Evolutionary conservation across 92 coral and sea anemone genomes (phyloP), one percentile per base, ranked within the genome.

Genomic region (Epizoanthus ramosus): DNA sequence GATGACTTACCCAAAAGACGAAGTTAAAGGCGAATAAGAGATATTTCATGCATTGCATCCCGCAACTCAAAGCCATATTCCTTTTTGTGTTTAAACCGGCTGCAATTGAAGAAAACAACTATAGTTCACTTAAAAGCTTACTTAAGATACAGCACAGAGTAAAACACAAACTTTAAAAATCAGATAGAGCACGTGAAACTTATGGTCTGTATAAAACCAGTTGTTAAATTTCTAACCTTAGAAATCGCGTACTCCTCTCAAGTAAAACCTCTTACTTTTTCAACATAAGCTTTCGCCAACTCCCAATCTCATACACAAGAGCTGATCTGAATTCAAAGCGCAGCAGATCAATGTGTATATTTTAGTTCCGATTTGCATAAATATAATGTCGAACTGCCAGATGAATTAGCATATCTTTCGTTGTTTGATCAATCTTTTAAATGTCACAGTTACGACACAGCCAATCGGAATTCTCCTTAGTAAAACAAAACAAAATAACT

Each of bases 21-120:
- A 96, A 80, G 81, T 96, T 96, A 76, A 96, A 96, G 37, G 97
- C 99, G 74, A 94, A 91, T 59, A 96, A 93, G 35, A 96, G 90
- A 65, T 93, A 93, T 80, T 96, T 96, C 96, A 96, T 88, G 74
- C 99, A 96, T 54, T 91, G 92, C 98, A 94, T 96, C 73, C 99
- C 99, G 79, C 98, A 95, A 39, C 94, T 92, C 23, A 95, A 70
- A 56, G 91, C 94, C 87, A 87, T 91, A 2, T 37, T 25, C 39
- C 57, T 7, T 52, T 56, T 71, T 57, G 31, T 15, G 22, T 75
- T 56, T 47, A 35, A 31, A 77, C 52, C 70, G 21, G 22, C 19
- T 31, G 72, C 16, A 25, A 50, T 63, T 74, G 52, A 8, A 13
- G 47, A 74, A 22, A 16, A 52, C 65, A 57, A 74, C 45, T 17